Conservation (phyloP, 2,797 vertebrate genomes). For the Eospalax fontanierii region DNA sequence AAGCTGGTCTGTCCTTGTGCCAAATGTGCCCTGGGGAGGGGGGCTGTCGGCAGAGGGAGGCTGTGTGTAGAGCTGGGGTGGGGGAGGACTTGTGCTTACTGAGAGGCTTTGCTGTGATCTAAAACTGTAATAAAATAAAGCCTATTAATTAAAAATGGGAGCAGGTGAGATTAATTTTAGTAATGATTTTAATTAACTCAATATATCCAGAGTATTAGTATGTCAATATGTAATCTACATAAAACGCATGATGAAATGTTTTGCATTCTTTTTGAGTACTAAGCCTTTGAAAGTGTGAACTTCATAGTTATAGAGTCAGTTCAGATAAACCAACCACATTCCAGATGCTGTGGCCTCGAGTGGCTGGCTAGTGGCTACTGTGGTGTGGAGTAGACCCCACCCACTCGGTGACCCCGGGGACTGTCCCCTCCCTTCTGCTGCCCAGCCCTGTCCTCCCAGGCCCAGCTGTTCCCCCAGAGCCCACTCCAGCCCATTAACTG, state of each 20-base stretch:
- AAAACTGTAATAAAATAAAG: background rate
- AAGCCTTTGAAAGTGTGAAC: background rate
- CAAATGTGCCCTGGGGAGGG: no score
- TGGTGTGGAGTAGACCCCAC: accelerated
- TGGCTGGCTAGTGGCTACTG: accelerated
- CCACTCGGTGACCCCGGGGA: no score
- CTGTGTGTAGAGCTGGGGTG: background rate
- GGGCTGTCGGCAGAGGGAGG: background rate
- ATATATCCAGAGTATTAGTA: background rate
- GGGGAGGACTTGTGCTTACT: background rate
- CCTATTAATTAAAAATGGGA: background rate
- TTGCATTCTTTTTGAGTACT: background rate
- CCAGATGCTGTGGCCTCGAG: background rate
- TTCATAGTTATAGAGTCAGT: accelerated
- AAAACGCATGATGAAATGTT: background rate
- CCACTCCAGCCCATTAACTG: background rate
- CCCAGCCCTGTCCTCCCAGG: background rate
- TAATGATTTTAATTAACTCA: conserved; percentile 3
- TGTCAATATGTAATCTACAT: background rate
- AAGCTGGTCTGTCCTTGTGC: accelerated
- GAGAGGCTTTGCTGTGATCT: background rate
- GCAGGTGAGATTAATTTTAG: conserved; percentile 35
- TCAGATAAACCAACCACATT: accelerated
- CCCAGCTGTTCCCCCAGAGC: background rate
- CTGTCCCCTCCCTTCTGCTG: background rate